Evolutionary conservation across 2,797 vertebrate species (phyloP), one percentile per base, ranked within the genome.

Genomic region (Neosilurus hyrtlii): DNA sequence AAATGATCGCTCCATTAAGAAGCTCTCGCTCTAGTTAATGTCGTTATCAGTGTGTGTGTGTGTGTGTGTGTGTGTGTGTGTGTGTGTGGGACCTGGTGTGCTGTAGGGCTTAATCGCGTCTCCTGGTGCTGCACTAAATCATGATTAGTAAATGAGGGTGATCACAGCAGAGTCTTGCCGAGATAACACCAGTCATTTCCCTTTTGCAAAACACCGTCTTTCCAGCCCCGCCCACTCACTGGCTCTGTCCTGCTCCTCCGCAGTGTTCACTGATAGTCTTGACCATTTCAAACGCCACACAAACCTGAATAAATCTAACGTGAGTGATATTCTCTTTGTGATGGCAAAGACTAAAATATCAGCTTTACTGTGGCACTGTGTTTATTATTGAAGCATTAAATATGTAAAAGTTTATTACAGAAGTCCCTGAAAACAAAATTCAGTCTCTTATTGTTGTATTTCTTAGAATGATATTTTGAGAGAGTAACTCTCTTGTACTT

Each of bases 91-190:
- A 56, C 22, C 10, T 18, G 52, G 74, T 63, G 26, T 24, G 52
- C 16, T 30, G 59, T 18, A 82, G 57, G 62, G 66, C 51, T 72
- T 77, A 74, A 67, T 81, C 65, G 49, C 65, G 59, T 76, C 62
- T 83, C 68, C 71, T 71, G 80, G 80, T 65, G 72, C 80, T 78
- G 81, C 6, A 14, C 84, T 81, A 81, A 83, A 81, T 75, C 57
- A 57, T 83, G 62, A 87, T 87, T 87, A 87, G 88, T 84, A 85
- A 86, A 86, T 84, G 70, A 82, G 85, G 84, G 76, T 86, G 80
- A 85, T 86, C 83, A 83, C 79, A 74, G 62, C 68, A 61, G 26
- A 65, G 83, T 75, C 78, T 86, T 54, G 72, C 52, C 35, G 72
- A 76, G 82, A 86, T 86, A 73, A 84, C 81, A 82, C 74, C 81